phyloP scores from a whole-genome alignment of 2,113 vertebrate species.

The Erythrolamprus reginae region DNA sequence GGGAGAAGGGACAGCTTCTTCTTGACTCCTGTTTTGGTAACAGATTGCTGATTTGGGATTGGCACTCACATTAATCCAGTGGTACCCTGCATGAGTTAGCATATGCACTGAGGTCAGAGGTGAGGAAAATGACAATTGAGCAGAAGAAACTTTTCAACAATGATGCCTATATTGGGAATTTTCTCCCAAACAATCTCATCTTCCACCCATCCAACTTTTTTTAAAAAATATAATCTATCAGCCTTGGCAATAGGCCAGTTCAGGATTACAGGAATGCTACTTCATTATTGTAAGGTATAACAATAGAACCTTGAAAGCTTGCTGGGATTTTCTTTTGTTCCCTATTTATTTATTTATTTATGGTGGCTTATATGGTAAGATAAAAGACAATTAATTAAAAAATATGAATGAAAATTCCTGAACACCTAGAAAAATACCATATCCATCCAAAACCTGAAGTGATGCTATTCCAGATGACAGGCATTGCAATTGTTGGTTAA shows the following conservation, averaged over 20 bases:
- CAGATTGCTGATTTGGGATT: neutral
- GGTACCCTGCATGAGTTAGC: neutral
- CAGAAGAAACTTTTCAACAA: neutral
- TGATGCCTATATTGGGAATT: neutral
- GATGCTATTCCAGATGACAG: neutral
- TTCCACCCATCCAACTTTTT: neutral
- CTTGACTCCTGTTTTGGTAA: neutral
- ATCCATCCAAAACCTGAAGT: neutral
- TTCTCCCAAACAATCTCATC: neutral
- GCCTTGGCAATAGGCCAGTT: neutral
- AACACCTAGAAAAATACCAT: neutral
- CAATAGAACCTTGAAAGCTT: neutral
- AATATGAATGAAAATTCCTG: neutral
- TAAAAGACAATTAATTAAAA: neutral
- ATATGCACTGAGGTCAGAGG: neutral
- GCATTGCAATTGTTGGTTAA: neutral
- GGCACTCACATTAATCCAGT: neutral
- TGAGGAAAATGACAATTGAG: neutral
- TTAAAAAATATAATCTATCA: neutral
- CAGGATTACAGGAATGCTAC: neutral
- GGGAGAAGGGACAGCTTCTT: neutral
- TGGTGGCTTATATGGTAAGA: neutral
- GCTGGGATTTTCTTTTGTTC: no score
- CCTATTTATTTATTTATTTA: no score
- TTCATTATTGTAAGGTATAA: neutral